Evolutionary conservation across 2,113 vertebrate genomes (phyloP).

Genomic region (Hystrix cristata): DNA sequence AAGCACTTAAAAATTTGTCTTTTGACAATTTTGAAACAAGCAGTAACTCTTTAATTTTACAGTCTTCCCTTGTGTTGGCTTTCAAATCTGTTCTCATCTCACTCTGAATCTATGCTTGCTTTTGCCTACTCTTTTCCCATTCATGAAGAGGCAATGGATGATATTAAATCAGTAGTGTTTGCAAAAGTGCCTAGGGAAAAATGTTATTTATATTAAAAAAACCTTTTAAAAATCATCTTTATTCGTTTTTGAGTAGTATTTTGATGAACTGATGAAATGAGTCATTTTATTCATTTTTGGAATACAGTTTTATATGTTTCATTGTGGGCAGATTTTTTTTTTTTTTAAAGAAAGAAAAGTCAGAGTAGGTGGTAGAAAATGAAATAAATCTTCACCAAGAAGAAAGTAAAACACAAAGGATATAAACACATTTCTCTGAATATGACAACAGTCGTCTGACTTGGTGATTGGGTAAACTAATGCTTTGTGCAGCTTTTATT

Average conservation of each 20-base stretch:
- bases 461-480: conserved; percentile 34
- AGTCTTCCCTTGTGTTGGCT: neutral
- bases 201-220: neutral
- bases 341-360: neutral
- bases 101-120: neutral
- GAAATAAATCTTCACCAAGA: conserved; percentile 33
- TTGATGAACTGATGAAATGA: conserved; percentile 8
- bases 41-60: neutral
- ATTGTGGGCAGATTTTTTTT: neutral
- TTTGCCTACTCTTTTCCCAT: neutral
- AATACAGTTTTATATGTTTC: conserved; percentile 13
- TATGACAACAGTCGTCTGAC: conserved; percentile 37
- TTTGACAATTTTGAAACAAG: neutral
- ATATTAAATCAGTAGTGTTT: neutral
- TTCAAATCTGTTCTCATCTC: neutral
- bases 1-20: neutral
- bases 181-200: neutral
- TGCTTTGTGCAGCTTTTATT: conserved; percentile 59
- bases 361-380: conserved; percentile 28
- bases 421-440: conserved; percentile 34
- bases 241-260: conserved; percentile 14
- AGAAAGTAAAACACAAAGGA: conserved; percentile 3
- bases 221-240: neutral
- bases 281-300: conserved; percentile 39
- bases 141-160: neutral